Percentiles rank a stretch among this genome's conserved stretches.
These are phyloP conservation scores for Semaprochilodus insignis DNA, from an alignment of 2,797 vertebrate genomes.

Conservation along the genomic window DNA sequence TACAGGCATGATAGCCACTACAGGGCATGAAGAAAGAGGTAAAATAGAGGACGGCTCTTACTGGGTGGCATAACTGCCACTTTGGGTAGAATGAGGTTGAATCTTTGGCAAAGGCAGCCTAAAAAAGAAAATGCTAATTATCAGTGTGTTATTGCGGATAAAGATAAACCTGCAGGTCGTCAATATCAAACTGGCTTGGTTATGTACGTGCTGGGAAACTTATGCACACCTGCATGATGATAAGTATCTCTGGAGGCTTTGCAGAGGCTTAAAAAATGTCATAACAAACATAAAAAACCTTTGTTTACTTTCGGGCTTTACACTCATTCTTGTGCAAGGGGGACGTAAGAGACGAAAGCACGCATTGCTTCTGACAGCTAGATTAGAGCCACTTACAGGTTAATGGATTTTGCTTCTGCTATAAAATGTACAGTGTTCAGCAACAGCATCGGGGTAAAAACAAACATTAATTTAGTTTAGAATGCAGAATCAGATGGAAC, in stretches of 20 bases:
- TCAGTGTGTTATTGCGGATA: too few species aligned
- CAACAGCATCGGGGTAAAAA: slow-evolving; percentile 34
- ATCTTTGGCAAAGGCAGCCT: too few species aligned
- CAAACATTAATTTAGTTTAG: slow-evolving; percentile 54
- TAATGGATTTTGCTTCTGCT: slow-evolving; percentile 42
- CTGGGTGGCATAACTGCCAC: too few species aligned
- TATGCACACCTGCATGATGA: background rate
- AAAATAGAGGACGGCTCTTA: too few species aligned
- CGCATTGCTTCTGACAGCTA: slow-evolving; percentile 6
- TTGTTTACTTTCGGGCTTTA: slow-evolving; percentile 23
- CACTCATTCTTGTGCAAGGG: background rate
- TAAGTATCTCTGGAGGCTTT: background rate
- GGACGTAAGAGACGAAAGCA: slow-evolving; percentile 25
- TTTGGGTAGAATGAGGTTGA: too few species aligned
- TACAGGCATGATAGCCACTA: too few species aligned
- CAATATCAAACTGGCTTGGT: background rate
- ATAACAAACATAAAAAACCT: background rate
- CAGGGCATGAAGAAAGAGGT: too few species aligned
- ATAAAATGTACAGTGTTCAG: slow-evolving; percentile 39
- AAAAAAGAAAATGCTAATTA: too few species aligned
- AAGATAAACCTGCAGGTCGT: too few species aligned
- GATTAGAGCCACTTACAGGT: slow-evolving; percentile 33
- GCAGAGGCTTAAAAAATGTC: background rate
- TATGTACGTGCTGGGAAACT: background rate
- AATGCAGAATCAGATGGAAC: slow-evolving; percentile 47